Evolutionary conservation across 2,888 invertebrate genomes (phyloP).

Genomic region (Sarcophaga carnaria): DNA sequence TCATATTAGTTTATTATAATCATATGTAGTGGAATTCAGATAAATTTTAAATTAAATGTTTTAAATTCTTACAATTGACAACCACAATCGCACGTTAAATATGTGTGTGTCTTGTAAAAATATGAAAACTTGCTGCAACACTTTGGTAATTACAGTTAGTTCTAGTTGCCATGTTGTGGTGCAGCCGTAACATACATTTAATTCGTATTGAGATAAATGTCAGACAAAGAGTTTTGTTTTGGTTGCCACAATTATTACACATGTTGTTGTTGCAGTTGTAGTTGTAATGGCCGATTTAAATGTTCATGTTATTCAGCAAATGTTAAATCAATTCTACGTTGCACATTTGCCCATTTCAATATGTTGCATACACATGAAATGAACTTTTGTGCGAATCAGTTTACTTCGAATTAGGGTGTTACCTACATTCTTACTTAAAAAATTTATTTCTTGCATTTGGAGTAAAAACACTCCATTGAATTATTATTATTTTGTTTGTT

Average conservation of each 20-base stretch:
- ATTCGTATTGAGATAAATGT: conserved; percentile 41
- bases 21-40: neutral
- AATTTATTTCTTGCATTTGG: no score
- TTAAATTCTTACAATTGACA: neutral
- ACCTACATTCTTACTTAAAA: no score
- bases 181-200: conserved; percentile 35
- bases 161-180: conserved; percentile 45
- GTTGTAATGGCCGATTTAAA: conserved; percentile 24
- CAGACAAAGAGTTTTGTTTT: conserved; percentile 15
- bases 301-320: conserved; percentile 49
- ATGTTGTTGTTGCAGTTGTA: conserved; percentile 19
- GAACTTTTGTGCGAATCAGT: conserved; percentile 2
- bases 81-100: neutral
- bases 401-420: neutral
- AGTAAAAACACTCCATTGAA: no score
- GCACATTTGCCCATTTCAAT: conserved; percentile 18
- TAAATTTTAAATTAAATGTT: neutral
- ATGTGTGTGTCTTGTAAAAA: neutral
- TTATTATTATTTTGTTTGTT: no score
- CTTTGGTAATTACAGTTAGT: conserved; percentile 19
- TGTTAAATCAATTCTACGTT: conserved; percentile 44
- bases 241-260: conserved; percentile 33
- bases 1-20: neutral
- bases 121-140: neutral
- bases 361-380: neutral